Evolutionary conservation across 1,140 invertebrate species (phyloP).

Genomic region (Maniola jurtina): DNA sequence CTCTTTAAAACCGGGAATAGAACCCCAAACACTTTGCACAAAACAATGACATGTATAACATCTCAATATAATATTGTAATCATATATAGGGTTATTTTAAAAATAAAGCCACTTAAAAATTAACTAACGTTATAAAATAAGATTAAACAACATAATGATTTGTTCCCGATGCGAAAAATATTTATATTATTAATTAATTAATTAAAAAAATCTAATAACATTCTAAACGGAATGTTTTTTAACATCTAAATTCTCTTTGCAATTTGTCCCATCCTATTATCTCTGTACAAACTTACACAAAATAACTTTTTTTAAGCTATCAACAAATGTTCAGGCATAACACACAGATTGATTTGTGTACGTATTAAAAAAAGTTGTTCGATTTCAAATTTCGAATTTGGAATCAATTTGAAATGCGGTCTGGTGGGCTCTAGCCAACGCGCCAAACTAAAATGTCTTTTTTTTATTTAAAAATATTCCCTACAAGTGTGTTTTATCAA

Average conservation of each 20-base stretch:
- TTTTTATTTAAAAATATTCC: slow-evolving; percentile 39
- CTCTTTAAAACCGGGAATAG: slow-evolving; percentile 63
- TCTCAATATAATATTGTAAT: slow-evolving; percentile 75
- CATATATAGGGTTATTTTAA: slow-evolving; percentile 69
- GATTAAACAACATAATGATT: slow-evolving; percentile 78
- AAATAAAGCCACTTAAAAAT: slow-evolving; percentile 77
- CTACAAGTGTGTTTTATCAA: slow-evolving; percentile 50
- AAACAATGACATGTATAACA: slow-evolving; percentile 77
- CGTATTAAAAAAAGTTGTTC: slow-evolving; percentile 68
- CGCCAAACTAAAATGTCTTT: slow-evolving; percentile 45
- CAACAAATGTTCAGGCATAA: slow-evolving; percentile 67
- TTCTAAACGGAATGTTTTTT: slow-evolving; percentile 77
- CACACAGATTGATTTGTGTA: slow-evolving; percentile 57
- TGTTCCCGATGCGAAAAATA: slow-evolving; percentile 77
- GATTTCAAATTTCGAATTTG: slow-evolving; percentile 48
- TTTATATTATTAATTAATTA: slow-evolving; percentile 63
- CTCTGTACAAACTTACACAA: slow-evolving; percentile 77
- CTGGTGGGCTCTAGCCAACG: slow-evolving; percentile 56
- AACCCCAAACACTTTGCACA: slow-evolving; percentile 71
- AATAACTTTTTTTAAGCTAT: slow-evolving; percentile 74
- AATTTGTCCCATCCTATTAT: slow-evolving; percentile 77
- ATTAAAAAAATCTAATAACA: slow-evolving; percentile 74
- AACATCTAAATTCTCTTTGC: slow-evolving; percentile 78
- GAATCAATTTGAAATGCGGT: slow-evolving; percentile 63
- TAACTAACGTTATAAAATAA: slow-evolving; percentile 78